phyloP scores from a whole-genome alignment of 2,888 invertebrate species.

The Aphodius sticticus region DNA sequence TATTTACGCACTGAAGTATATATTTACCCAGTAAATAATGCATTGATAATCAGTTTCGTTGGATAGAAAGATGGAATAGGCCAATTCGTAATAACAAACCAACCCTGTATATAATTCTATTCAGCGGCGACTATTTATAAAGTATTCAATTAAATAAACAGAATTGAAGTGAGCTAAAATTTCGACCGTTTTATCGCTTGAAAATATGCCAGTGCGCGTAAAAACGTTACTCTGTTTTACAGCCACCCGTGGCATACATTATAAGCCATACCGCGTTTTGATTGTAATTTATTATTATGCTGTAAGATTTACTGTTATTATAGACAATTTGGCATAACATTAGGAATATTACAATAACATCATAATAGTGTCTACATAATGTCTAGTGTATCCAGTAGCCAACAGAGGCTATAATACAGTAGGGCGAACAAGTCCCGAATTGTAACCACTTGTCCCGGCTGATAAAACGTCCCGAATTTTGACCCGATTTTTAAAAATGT shows the following conservation, averaged over 20 bases:
- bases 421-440: no score
- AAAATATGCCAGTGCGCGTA: neutral
- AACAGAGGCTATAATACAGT: no score
- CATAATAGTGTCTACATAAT: neutral
- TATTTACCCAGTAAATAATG: neutral
- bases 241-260: neutral
- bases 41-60: neutral
- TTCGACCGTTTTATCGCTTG: neutral
- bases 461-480: no score
- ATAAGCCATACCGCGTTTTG: neutral
- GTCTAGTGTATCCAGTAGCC: neutral
- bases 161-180: neutral
- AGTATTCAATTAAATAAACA: neutral
- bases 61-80: neutral
- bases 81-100: neutral
- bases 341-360: neutral
- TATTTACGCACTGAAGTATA: neutral
- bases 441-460: no score
- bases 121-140: neutral
- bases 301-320: neutral
- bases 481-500: no score
- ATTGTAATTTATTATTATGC: neutral
- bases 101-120: slow-evolving; percentile 4
- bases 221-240: neutral
- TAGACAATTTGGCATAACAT: neutral